Conservation (phyloP, 2,113 vertebrate genomes). For the Chunga burmeisteri region DNA sequence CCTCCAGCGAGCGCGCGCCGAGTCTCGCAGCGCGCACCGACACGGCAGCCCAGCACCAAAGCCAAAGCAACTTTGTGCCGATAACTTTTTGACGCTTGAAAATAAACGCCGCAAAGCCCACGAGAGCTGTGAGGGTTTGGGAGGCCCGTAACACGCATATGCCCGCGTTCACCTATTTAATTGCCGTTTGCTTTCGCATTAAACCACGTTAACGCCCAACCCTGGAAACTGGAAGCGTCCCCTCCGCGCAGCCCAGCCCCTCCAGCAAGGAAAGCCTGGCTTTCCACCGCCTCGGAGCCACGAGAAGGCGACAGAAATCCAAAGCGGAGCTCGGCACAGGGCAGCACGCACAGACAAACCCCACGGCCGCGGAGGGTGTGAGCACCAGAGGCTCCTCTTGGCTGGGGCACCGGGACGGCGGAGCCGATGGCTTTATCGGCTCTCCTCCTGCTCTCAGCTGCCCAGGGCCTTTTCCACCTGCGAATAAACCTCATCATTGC, state of each 20-base stretch:
- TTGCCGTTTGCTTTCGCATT: neutral
- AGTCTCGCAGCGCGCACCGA: rapidly evolving
- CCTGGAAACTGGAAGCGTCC: neutral
- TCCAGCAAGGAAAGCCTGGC: neutral
- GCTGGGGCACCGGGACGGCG: rapidly evolving
- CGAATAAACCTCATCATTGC: neutral
- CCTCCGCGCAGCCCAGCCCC: neutral
- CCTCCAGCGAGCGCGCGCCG: too few species aligned
- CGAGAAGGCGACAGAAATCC: neutral
- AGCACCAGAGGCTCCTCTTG: neutral
- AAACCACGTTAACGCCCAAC: neutral
- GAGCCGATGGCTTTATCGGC: neutral
- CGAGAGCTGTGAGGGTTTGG: neutral
- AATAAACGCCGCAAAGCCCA: rapidly evolving
- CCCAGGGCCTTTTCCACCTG: neutral
- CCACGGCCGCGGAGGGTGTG: rapidly evolving
- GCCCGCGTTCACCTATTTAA: neutral
- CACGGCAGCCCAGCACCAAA: neutral
- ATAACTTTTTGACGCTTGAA: rapidly evolving
- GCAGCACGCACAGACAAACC: neutral
- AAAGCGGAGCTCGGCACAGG: neutral
- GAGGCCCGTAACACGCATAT: rapidly evolving
- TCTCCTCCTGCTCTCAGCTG: neutral
- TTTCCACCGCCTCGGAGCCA: neutral
- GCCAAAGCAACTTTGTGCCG: neutral